Conservation (phyloP, 2,113 vertebrate genomes). For the Poicephalus meyeri region DNA sequence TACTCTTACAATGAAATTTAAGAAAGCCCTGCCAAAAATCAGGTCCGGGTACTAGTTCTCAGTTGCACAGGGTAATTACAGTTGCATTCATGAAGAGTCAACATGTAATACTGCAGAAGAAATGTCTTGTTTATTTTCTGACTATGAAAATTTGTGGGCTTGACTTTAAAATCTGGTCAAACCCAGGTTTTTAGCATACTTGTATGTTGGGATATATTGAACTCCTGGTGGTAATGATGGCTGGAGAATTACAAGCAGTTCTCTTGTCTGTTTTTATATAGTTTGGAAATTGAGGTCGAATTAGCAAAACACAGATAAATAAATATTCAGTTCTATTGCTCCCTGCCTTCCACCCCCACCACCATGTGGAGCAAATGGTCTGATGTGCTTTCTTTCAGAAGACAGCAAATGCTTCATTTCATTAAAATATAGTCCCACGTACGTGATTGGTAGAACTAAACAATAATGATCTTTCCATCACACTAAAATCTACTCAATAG, state of each 20-base stretch:
- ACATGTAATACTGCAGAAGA: not conserved
- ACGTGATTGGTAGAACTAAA: not conserved
- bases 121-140: rapidly evolving
- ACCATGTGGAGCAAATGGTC: not conserved
- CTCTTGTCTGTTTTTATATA: not conserved
- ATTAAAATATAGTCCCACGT: not conserved
- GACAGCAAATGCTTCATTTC: not conserved
- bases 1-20: not conserved
- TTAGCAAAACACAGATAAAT: slow-evolving; percentile 19
- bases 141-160: not conserved
- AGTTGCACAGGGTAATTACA: not conserved
- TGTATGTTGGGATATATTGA: not conserved
- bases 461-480: not conserved
- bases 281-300: slow-evolving; percentile 34
- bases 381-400: not conserved
- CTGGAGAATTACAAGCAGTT: not conserved
- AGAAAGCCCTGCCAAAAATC: not conserved
- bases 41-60: not conserved
- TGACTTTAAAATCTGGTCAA: not conserved
- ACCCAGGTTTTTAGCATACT: not conserved
- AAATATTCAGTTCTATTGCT: not conserved
- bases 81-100: not conserved
- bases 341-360: not conserved
- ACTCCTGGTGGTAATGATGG: not conserved
- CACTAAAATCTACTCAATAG: not conserved